phyloP scores from a whole-genome alignment of 2,113 vertebrate species.

The Barnardius zonarius region DNA sequence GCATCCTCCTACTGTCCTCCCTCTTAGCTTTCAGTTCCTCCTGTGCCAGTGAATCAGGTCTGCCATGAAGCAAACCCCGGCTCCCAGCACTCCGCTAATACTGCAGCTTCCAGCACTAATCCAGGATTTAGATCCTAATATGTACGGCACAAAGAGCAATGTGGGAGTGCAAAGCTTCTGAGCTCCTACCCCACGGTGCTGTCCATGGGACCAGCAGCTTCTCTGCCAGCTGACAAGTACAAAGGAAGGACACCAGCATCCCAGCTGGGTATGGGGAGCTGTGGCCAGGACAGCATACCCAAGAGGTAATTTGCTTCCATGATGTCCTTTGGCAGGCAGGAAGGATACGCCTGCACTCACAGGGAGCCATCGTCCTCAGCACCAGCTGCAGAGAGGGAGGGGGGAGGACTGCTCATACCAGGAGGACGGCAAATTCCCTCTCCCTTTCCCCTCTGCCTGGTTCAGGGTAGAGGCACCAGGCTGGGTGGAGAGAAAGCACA shows the following conservation, averaged over 20 bases:
- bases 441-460: neutral
- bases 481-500: neutral
- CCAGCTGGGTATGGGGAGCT: neutral
- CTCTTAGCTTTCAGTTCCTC: neutral
- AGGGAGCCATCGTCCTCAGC: neutral
- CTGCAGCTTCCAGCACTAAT: constrained; percentile 55
- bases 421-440: neutral
- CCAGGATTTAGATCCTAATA: constrained; percentile 62
- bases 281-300: neutral
- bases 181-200: neutral
- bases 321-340: neutral
- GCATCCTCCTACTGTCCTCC: neutral
- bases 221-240: constrained; percentile 29
- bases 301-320: neutral
- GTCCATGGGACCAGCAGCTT: constrained; percentile 42
- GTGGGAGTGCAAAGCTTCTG: constrained; percentile 34
- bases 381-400: neutral
- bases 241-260: constrained; percentile 33
- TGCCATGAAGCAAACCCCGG: neutral
- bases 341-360: neutral
- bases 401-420: accelerated
- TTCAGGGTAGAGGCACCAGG: neutral
- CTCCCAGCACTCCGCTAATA: constrained; percentile 16
- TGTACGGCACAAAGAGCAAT: neutral
- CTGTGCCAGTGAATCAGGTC: neutral